Evolutionary conservation across 2,113 vertebrate species (phyloP).

Genomic region (Meleagris gallopavo): DNA sequence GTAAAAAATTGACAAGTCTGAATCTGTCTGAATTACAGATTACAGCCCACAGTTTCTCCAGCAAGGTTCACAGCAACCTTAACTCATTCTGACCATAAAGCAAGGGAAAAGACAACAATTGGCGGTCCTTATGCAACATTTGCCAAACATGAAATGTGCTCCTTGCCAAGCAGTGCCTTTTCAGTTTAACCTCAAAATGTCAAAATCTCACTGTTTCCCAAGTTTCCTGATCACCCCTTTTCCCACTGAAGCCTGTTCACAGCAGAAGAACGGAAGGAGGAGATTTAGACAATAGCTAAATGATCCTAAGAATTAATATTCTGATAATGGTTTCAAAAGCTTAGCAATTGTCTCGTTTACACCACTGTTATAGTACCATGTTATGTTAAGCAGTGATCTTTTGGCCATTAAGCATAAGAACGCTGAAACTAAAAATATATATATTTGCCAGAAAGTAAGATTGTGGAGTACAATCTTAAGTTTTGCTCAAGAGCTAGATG

Average conservation of each 20-base stretch:
- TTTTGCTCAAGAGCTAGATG: not conserved
- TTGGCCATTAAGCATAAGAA: not conserved
- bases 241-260: not conserved
- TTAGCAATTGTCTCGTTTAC: not conserved
- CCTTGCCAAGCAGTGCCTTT: constrained; percentile 42
- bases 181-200: constrained; percentile 74
- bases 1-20: constrained; percentile 34
- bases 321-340: not conserved
- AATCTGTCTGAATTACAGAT: constrained; percentile 29
- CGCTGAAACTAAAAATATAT: not conserved
- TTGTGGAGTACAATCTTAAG: not conserved
- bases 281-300: not conserved
- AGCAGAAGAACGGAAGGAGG: not conserved
- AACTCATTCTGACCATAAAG: constrained; percentile 26
- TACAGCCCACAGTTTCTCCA: constrained; percentile 41
- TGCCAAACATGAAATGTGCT: constrained; percentile 42
- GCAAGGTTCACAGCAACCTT: constrained; percentile 2
- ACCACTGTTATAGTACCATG: not conserved
- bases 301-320: constrained; percentile 1
- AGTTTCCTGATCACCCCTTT: not conserved
- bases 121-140: constrained; percentile 45
- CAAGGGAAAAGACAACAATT: constrained; percentile 27
- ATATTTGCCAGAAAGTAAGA: not conserved
- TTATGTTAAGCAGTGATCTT: not conserved
- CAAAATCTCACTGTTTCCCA: constrained; percentile 37